Conservation (phyloP, 2,888 invertebrate species). For the Criorhina ranunculi region DNA sequence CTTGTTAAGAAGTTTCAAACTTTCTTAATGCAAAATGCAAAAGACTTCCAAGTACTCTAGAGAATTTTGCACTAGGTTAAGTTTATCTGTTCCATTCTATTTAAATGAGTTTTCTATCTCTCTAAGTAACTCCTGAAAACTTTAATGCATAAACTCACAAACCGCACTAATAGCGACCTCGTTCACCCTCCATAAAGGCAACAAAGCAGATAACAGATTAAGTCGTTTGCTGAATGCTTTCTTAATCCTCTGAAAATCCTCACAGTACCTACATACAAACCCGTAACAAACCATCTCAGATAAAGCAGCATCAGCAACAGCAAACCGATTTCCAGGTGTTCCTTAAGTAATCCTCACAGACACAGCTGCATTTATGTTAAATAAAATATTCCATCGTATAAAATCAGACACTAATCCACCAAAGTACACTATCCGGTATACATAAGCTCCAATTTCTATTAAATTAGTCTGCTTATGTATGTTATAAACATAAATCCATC, state of each 20-base stretch:
- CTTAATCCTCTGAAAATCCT: conserved; percentile 59
- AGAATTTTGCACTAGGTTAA: no score
- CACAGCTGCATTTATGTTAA: conserved; percentile 28
- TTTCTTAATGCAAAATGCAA: no score
- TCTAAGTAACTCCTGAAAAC: neutral
- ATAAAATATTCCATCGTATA: conserved; percentile 67
- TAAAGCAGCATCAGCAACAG: neutral
- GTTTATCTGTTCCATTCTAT: neutral
- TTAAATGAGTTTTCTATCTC: neutral
- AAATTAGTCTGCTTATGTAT: conserved; percentile 72
- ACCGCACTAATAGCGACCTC: neutral
- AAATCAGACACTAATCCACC: conserved; percentile 71
- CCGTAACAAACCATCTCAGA: conserved; percentile 1
- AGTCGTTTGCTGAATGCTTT: conserved; percentile 27
- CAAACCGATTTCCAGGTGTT: conserved; percentile 34
- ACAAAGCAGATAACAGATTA: conserved; percentile 55
- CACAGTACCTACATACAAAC: conserved; percentile 1
- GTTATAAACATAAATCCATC: conserved; percentile 57
- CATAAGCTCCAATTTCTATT: conserved; percentile 73
- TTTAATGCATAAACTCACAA: conserved; percentile 17
- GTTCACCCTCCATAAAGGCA: neutral
- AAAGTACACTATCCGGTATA: conserved; percentile 53
- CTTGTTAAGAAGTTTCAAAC: no score
- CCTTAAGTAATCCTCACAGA: conserved; percentile 53
- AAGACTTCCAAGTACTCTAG: no score